Evolutionary conservation across 2,113 vertebrate genomes (phyloP), one percentile per base, ranked within the genome.

Genomic region (Sapayoa aenigma): DNA sequence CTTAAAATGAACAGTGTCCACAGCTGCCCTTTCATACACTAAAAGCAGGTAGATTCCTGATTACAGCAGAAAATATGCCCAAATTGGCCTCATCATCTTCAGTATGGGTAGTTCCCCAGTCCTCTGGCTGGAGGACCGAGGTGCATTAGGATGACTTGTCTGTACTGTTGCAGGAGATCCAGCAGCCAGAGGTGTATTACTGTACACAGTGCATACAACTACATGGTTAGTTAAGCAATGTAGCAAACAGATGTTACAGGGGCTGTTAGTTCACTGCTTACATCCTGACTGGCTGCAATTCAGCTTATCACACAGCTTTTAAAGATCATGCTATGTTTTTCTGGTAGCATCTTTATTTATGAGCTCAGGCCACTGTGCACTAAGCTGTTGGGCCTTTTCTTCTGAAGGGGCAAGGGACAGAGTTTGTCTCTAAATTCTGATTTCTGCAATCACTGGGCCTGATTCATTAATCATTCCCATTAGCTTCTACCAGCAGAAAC

Each of bases 401-500:
- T 74, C 71, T 42, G 37, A 69, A 83, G 84, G 42, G 30, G 21
- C 20, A 46, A 82, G 42, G 59, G 60, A 41, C 42, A 47, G 17
- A 9, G 20, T 53, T 90, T 87, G 28, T 37, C 44, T 91, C 44
- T 47, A 81, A 53, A 63, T 87, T 42, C 27, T 30, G 49, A 58
- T 33, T 85, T 80, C 84, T 73, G 68, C 52, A 35, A 33, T 37
- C 15, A 6, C 11, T 46, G 60, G 72, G 68, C 39, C 53, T 17
- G 39, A 91, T 75, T 83, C 53, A 75, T 90, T 81, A 58, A 55
- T 94, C 83, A 59, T 80, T 94, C 94, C 91, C 90, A 78, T 74
- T 52, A 21, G 30, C 14, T 72, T 39, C 62, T 91, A 92, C 80
- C 91, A 95, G 83, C 52, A 87, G 56, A 62, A 80, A 55, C 47